A percentile compares a stretch with the other conserved stretches of the same genome.
These are phyloP conservation scores for Apeltes quadracus DNA, from an alignment of 2,113 vertebrate species.

Conservation along the genomic window DNA sequence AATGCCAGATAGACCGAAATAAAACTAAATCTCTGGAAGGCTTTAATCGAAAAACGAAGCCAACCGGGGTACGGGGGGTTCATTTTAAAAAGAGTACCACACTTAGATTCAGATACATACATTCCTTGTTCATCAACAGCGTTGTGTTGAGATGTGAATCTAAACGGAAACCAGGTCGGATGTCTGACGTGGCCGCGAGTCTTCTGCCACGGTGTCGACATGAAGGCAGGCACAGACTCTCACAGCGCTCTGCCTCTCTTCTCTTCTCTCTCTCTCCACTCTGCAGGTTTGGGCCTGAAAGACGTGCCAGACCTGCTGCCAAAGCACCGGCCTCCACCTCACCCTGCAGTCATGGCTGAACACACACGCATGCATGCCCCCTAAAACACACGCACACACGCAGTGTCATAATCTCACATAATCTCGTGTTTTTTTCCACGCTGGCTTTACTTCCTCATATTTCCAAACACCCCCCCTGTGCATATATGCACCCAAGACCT, in stretches of 20 bases:
- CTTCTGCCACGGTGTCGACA: conserved; percentile 43
- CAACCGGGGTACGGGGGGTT: too few relatives aligned
- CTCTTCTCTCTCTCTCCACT: conserved; percentile 28
- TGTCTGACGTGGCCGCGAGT: conserved; percentile 19
- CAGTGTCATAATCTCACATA: conserved; percentile 2
- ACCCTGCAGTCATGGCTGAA: conserved; percentile 82
- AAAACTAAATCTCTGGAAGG: conserved; percentile 1
- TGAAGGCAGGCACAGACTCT: conserved; percentile 45
- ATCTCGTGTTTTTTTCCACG: conserved; percentile 20
- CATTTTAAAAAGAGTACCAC: too few relatives aligned
- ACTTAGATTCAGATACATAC: too few relatives aligned
- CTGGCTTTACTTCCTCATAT: conserved; percentile 10
- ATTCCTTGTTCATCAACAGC: too few relatives aligned
- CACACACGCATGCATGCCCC: conserved; percentile 42
- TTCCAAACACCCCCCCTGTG: not conserved
- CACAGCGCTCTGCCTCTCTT: conserved; percentile 50
- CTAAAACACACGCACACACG: conserved; percentile 21
- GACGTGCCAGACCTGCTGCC: conserved; percentile 84
- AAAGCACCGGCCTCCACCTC: conserved; percentile 80
- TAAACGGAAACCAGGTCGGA: conserved; percentile 23
- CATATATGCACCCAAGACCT: not conserved
- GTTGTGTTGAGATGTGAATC: conserved; percentile 36
- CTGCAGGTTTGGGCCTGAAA: conserved; percentile 84
- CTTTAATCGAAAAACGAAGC: too few relatives aligned
- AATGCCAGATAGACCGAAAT: not conserved